Percentiles rank a stretch among this genome's conserved stretches.
These are phyloP conservation scores for Promerops cafer DNA, from an alignment of 2,113 vertebrate species.

Conservation along the genomic window DNA sequence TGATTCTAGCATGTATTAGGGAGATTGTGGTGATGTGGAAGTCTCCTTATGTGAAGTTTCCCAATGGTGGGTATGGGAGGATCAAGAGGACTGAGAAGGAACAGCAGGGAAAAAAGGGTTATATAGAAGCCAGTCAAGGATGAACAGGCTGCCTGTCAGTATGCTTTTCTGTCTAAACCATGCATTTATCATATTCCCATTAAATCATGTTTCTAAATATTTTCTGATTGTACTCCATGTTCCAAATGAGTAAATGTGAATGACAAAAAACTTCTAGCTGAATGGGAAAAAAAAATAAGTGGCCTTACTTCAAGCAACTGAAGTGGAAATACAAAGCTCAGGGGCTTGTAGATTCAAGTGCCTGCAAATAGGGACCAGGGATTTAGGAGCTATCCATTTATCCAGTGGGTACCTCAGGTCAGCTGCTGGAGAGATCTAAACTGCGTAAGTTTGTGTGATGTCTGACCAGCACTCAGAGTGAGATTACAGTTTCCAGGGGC, in stretches of 20 bases:
- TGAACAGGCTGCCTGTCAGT: neutral
- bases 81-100: neutral
- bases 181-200: neutral
- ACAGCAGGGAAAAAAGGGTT: neutral
- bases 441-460: neutral
- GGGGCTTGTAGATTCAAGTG: neutral
- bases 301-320: neutral
- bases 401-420: neutral
- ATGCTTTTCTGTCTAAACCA: neutral
- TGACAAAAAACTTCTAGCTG: neutral
- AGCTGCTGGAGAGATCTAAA: neutral
- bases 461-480: neutral
- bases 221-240: neutral
- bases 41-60: neutral
- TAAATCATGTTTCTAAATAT: neutral
- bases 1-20: neutral
- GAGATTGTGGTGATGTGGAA: neutral
- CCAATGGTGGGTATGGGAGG: neutral
- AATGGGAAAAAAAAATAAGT: neutral
- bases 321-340: neutral
- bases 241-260: neutral
- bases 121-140: neutral
- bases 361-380: neutral
- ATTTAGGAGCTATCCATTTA: neutral
- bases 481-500: neutral